These are phyloP conservation scores for Mormyrops boulengeri DNA, from an alignment of 2,797 vertebrate genomes.

Conservation along the genomic window DNA sequence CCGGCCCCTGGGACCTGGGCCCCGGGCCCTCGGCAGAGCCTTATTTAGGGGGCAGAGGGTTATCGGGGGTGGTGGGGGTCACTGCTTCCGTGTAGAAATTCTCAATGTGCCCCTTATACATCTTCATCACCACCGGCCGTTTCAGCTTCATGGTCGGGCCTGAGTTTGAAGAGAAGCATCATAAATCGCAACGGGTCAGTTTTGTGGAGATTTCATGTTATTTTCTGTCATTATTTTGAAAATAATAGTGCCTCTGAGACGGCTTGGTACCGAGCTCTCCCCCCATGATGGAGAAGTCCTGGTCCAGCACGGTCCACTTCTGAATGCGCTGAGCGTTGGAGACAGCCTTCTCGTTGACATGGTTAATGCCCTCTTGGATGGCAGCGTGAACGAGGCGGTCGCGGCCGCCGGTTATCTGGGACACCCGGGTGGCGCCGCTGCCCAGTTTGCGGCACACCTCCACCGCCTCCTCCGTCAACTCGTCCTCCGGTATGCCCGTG, in stretches of 20 bases:
- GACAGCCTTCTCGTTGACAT: slow-evolving; percentile 63
- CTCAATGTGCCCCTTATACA: slow-evolving; percentile 74
- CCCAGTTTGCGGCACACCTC: slow-evolving; percentile 69
- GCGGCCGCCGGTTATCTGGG: slow-evolving; percentile 59
- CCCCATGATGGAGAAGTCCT: slow-evolving; percentile 74
- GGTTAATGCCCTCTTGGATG: slow-evolving; percentile 75
- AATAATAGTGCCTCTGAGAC: slow-evolving; percentile 34
- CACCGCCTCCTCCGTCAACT: slow-evolving; percentile 61
- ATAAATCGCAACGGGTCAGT: neutral
- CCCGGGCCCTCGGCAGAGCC: slow-evolving; percentile 7
- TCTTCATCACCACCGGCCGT: slow-evolving; percentile 69
- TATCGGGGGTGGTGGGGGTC: slow-evolving; percentile 62
- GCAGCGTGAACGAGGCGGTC: slow-evolving; percentile 63
- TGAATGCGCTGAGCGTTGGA: slow-evolving; percentile 83
- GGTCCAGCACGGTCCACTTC: slow-evolving; percentile 78
- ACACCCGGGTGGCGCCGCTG: slow-evolving; percentile 66
- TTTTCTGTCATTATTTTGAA: neutral
- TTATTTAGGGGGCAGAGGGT: slow-evolving; percentile 54
- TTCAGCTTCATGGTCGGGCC: slow-evolving; percentile 90
- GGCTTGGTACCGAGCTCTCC: slow-evolving; percentile 76
- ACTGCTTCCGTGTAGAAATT: slow-evolving; percentile 70
- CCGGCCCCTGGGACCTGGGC: neutral
- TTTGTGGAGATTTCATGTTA: neutral
- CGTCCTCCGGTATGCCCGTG: slow-evolving; percentile 67
- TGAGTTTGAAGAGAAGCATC: slow-evolving; percentile 36